phyloP scores from a whole-genome alignment of 2,888 invertebrate species.

The Orchestes rusci region DNA sequence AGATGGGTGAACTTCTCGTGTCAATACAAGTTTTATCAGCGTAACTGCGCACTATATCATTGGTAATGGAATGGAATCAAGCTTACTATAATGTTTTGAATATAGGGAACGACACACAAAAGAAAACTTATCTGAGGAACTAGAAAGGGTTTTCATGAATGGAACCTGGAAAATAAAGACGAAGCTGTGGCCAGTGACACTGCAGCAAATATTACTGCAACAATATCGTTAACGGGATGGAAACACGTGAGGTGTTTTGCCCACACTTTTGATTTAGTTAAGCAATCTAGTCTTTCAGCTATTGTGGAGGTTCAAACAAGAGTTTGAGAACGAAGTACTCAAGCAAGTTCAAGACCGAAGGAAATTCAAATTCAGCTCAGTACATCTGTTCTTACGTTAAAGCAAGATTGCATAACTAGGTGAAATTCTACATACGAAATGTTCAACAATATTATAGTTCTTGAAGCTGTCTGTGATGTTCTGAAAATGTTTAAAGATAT shows the following conservation, averaged over 20 bases:
- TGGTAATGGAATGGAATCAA: constrained; percentile 2
- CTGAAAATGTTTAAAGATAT: constrained; percentile 17
- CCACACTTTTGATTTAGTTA: constrained; percentile 20
- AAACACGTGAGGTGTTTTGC: constrained; percentile 16
- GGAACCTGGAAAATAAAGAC: constrained; percentile 14
- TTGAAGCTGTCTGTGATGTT: constrained; percentile 11
- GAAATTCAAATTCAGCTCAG: constrained; percentile 4
- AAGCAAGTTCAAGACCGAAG: neutral
- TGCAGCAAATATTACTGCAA: constrained; percentile 5
- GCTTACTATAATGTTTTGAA: constrained; percentile 5
- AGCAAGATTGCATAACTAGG: constrained; percentile 25
- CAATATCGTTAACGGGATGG: constrained; percentile 6
- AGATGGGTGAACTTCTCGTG: constrained; percentile 4
- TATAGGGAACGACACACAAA: constrained; percentile 6
- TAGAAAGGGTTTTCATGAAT: constrained; percentile 3
- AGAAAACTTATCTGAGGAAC: constrained; percentile 3
- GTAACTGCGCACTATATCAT: constrained; percentile 4
- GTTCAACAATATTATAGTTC: constrained; percentile 15
- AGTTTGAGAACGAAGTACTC: constrained; percentile 11
- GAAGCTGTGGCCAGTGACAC: constrained; percentile 4
- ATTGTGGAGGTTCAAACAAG: neutral
- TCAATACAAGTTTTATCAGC: neutral
- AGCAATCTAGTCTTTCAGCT: too few relatives aligned
- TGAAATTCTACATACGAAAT: constrained; percentile 28
- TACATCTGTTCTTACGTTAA: neutral